These are phyloP conservation scores for Eupithecia pulchellata DNA, from an alignment of 2,888 invertebrate genomes.

Conservation along the genomic window DNA sequence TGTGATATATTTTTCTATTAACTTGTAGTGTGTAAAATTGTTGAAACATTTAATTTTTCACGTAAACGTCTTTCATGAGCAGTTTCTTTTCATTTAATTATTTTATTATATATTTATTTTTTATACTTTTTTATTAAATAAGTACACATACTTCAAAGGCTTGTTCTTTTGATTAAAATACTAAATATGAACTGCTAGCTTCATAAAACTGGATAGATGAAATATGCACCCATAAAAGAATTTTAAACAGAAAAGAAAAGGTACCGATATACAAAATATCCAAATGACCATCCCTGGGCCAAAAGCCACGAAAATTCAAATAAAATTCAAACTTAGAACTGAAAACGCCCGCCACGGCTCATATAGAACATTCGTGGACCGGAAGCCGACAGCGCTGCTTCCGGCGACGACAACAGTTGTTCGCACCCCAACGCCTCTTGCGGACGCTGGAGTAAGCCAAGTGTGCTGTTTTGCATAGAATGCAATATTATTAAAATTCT, in stretches of 20 bases:
- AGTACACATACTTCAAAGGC: too few species aligned
- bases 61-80: too few species aligned
- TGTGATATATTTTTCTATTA: not conserved
- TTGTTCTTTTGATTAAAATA: too few species aligned
- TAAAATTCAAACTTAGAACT: constrained; percentile 52
- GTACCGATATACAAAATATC: not conserved
- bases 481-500: constrained; percentile 22
- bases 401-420: constrained; percentile 78
- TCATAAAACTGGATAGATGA: too few species aligned
- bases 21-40: too few species aligned
- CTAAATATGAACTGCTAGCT: too few species aligned
- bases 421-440: constrained; percentile 79
- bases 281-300: constrained; percentile 23
- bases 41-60: too few species aligned
- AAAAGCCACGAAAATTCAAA: constrained; percentile 38
- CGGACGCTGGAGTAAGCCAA: constrained; percentile 67
- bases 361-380: constrained; percentile 73
- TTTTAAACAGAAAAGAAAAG: too few species aligned
- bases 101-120: too few species aligned
- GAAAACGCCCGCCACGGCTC: constrained; percentile 64
- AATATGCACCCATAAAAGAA: too few species aligned
- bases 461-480: constrained; percentile 28
- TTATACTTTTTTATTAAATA: too few species aligned
- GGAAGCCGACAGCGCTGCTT: constrained; percentile 80
- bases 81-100: too few species aligned